A percentile compares a stretch with the other conserved stretches of the same genome.
Conservation (phyloP, 2,888 invertebrate species). For the Rhagonycha lutea region DNA sequence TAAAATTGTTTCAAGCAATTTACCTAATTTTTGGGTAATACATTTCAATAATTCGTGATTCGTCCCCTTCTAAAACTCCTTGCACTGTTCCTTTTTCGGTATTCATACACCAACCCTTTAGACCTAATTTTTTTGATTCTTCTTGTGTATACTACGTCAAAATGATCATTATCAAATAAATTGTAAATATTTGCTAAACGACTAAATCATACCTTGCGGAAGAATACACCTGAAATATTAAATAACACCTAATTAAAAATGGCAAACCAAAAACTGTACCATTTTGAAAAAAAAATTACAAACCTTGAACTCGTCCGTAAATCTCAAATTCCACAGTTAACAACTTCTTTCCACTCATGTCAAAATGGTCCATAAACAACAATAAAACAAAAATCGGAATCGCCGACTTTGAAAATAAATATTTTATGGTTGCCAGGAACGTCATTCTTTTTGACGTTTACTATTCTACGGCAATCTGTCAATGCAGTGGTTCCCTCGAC, state of each 20-base stretch:
- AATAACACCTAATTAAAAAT: constrained; percentile 25
- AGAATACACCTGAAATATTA: constrained; percentile 60
- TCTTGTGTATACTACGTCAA: constrained; percentile 65
- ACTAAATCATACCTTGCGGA: constrained; percentile 59
- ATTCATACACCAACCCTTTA: constrained; percentile 77
- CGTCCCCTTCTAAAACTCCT: constrained; percentile 68
- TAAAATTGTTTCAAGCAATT: background rate
- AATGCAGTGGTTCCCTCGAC: background rate
- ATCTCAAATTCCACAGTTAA: constrained; percentile 62
- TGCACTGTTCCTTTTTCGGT: constrained; percentile 69
- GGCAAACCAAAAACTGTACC: background rate
- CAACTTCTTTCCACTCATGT: constrained; percentile 34
- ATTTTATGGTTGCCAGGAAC: background rate
- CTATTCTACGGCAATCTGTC: background rate
- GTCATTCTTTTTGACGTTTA: background rate
- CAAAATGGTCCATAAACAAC: constrained; percentile 3
- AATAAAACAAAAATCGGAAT: background rate
- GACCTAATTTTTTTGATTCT: constrained; percentile 64
- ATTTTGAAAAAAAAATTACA: constrained; percentile 37
- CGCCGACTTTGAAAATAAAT: background rate
- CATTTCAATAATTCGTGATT: constrained; percentile 65
- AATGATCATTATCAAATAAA: constrained; percentile 5
- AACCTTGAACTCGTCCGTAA: constrained; percentile 65
- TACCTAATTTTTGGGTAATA: constrained; percentile 44
- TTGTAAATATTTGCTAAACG: background rate